These are phyloP conservation scores for Pissodes strobi DNA, from an alignment of 1,140 invertebrate species.

Conservation along the genomic window DNA sequence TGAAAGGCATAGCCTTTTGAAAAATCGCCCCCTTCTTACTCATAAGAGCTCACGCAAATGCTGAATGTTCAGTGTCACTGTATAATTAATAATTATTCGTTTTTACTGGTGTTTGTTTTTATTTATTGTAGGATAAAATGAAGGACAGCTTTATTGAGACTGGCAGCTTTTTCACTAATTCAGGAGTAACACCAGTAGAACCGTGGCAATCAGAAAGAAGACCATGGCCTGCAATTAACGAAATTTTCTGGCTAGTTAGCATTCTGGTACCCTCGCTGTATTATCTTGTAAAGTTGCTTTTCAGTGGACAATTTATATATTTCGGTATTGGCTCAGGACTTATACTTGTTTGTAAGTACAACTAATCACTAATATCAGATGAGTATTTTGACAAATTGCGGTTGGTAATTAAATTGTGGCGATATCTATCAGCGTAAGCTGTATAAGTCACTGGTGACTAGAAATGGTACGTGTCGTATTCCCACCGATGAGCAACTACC, in stretches of 20 bases:
- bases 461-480: too few relatives aligned
- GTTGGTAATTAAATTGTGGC: too few relatives aligned
- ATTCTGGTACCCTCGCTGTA: slow-evolving; percentile 74
- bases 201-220: slow-evolving; percentile 62
- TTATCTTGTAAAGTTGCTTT: slow-evolving; percentile 68
- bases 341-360: slow-evolving; percentile 75
- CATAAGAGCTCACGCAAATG: too few relatives aligned
- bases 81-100: neutral
- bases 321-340: slow-evolving; percentile 70
- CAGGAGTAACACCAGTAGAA: slow-evolving; percentile 68
- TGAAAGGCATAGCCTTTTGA: too few relatives aligned
- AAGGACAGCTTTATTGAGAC: slow-evolving; percentile 79
- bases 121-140: slow-evolving; percentile 68
- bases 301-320: slow-evolving; percentile 74
- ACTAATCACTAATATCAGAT: too few relatives aligned
- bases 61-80: too few relatives aligned
- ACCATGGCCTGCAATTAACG: slow-evolving; percentile 72
- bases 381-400: too few relatives aligned
- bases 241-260: slow-evolving; percentile 69
- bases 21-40: too few relatives aligned
- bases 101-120: neutral
- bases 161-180: slow-evolving; percentile 80
- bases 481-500: too few relatives aligned
- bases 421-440: too few relatives aligned
- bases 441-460: too few relatives aligned